Percentiles rank a stretch among this genome's conserved stretches.
These are phyloP conservation scores for Thinocorus orbignyianus DNA, from an alignment of 2,113 vertebrate species.

Conservation along the genomic window DNA sequence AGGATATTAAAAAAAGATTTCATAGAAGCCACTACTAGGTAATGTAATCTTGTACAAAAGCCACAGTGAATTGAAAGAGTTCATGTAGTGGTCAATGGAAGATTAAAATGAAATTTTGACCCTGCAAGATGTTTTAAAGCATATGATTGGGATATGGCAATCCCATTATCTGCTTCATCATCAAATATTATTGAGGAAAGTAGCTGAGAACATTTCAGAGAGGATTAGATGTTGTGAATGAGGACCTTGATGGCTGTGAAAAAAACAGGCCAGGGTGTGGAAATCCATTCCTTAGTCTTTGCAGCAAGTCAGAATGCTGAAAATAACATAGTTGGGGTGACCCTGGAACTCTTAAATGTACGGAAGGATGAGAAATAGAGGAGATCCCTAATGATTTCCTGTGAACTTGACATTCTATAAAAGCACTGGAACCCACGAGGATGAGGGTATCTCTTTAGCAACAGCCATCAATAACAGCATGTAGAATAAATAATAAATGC, in stretches of 20 bases:
- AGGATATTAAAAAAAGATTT: background rate
- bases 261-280: background rate
- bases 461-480: background rate
- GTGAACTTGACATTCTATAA: background rate
- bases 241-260: background rate
- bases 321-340: background rate
- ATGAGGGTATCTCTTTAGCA: background rate
- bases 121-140: background rate
- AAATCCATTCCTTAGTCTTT: background rate
- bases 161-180: background rate
- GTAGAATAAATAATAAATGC: slow-evolving; percentile 11
- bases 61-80: background rate
- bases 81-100: background rate
- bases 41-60: background rate
- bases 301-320: background rate
- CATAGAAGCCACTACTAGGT: background rate
- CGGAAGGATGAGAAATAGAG: background rate
- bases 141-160: background rate
- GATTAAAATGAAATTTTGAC: slow-evolving; percentile 44
- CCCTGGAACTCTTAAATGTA: background rate
- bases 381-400: background rate
- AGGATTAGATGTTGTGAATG: background rate
- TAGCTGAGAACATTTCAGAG: background rate
- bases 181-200: background rate
- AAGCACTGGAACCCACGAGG: background rate